Percentiles rank a stretch among this genome's conserved stretches.
Evolutionary conservation across 2,113 vertebrate genomes (phyloP).

Genomic region (Dermatemys mawii): DNA sequence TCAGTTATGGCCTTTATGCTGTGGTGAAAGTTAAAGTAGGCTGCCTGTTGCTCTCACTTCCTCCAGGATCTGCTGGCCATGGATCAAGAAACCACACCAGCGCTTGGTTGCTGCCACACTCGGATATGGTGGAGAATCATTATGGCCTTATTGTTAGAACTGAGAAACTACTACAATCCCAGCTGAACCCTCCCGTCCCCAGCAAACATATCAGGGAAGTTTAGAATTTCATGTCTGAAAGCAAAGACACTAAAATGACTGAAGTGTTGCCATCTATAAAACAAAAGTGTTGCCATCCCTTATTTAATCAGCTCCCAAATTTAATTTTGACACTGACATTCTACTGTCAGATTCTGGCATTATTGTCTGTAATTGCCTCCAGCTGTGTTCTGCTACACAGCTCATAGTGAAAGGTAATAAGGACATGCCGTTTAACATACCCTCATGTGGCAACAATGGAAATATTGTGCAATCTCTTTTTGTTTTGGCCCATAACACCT

Average conservation of each 20-base stretch:
- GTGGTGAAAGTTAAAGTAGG: constrained; percentile 50
- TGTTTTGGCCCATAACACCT: constrained; percentile 46
- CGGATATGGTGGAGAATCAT: constrained; percentile 57
- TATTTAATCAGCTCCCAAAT: constrained; percentile 64
- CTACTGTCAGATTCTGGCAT: constrained; percentile 59
- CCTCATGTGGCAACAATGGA: constrained; percentile 8
- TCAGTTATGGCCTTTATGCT: constrained; percentile 41
- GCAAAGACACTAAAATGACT: constrained; percentile 45
- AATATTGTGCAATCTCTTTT: constrained; percentile 15
- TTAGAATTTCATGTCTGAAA: constrained; percentile 61
- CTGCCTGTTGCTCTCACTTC: constrained; percentile 30
- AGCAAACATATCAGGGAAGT: constrained; percentile 46
- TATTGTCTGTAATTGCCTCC: constrained; percentile 49
- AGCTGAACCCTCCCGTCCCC: constrained; percentile 21
- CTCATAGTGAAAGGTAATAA: constrained; percentile 12
- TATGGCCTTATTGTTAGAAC: constrained; percentile 60
- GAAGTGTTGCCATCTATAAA: constrained; percentile 71
- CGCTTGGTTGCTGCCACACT: constrained; percentile 51
- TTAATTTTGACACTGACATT: constrained; percentile 67
- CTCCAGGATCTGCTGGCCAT: constrained; percentile 31
- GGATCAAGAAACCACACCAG: constrained; percentile 37
- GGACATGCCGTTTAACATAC: neutral
- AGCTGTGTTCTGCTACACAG: constrained; percentile 26
- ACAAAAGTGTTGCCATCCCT: constrained; percentile 68
- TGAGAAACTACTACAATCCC: neutral